Evolutionary conservation across 2,888 invertebrate species (phyloP).

Genomic region (Leptopilina drosophilae): DNA sequence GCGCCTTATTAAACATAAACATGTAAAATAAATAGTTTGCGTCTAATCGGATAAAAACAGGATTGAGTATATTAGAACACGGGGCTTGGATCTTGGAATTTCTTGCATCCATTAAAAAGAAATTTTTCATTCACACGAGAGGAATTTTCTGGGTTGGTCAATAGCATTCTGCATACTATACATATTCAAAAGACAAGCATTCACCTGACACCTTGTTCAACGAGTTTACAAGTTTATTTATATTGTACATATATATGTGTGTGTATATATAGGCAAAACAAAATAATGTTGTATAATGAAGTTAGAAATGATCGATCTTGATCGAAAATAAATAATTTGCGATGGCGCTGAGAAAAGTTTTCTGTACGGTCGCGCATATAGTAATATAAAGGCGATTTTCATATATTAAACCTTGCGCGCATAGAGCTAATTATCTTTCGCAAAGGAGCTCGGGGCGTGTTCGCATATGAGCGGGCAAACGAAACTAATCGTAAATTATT

Average conservation of each 20-base stretch:
- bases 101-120: not conserved
- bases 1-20: too few species aligned
- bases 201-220: slow-evolving; percentile 9
- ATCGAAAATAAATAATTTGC: not conserved
- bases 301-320: slow-evolving; percentile 5
- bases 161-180: not conserved
- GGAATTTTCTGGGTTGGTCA: slow-evolving; percentile 6
- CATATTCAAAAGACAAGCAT: not conserved
- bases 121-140: not conserved
- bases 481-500: slow-evolving; percentile 66
- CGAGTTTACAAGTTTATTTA: slow-evolving; percentile 8
- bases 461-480: slow-evolving; percentile 37
- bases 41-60: too few species aligned
- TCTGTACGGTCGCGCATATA: too few species aligned
- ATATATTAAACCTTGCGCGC: slow-evolving; percentile 8
- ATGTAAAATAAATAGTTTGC: too few species aligned
- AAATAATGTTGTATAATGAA: not conserved
- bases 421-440: slow-evolving; percentile 17
- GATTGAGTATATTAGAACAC: too few species aligned
- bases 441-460: not conserved
- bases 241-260: not conserved
- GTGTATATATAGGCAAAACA: too few species aligned
- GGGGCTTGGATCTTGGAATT: too few species aligned
- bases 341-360: not conserved
- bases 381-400: not conserved